phyloP scores from a whole-genome alignment of 2,113 vertebrate species.

The Brachirus orientalis region DNA sequence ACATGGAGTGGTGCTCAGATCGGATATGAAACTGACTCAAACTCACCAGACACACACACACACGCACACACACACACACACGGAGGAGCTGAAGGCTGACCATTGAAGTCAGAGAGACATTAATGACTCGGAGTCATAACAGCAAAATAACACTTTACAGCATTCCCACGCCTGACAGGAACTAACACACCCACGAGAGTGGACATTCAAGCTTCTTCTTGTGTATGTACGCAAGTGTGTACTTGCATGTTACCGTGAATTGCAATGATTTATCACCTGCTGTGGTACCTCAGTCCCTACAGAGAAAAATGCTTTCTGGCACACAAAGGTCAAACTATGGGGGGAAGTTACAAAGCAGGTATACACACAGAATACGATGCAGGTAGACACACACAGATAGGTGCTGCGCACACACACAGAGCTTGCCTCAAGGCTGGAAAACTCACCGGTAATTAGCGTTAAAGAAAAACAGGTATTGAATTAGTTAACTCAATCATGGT shows the following conservation, averaged over 20 bases:
- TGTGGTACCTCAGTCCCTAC: conserved; percentile 18
- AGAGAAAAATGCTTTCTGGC: conserved; percentile 41
- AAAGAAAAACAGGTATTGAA: conserved; percentile 37
- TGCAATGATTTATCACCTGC: conserved; percentile 53
- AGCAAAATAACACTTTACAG: conserved; percentile 31
- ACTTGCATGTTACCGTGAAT: conserved; percentile 35
- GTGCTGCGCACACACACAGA: too few relatives aligned
- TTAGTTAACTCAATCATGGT: conserved; percentile 16
- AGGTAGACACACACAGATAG: not conserved
- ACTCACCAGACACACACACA: conserved; percentile 15
- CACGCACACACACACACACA: conserved; percentile 15
- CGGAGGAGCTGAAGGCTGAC: conserved; percentile 11
- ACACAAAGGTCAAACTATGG: conserved; percentile 25
- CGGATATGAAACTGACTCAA: conserved; percentile 43
- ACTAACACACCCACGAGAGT: conserved; percentile 13
- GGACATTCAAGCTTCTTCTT: conserved; percentile 1
- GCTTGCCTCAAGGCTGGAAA: conserved; percentile 37
- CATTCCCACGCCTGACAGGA: conserved; percentile 15
- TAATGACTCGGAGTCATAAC: conserved; percentile 50
- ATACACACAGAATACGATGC: conserved; percentile 2
- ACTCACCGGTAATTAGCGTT: conserved; percentile 49
- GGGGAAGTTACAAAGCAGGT: conserved; percentile 7
- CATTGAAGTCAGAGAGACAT: conserved; percentile 36
- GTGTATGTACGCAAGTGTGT: not conserved
- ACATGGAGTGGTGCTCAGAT: conserved; percentile 25